phyloP scores from a whole-genome alignment of 2,113 vertebrate genomes.

The Aptenodytes forsteri region DNA sequence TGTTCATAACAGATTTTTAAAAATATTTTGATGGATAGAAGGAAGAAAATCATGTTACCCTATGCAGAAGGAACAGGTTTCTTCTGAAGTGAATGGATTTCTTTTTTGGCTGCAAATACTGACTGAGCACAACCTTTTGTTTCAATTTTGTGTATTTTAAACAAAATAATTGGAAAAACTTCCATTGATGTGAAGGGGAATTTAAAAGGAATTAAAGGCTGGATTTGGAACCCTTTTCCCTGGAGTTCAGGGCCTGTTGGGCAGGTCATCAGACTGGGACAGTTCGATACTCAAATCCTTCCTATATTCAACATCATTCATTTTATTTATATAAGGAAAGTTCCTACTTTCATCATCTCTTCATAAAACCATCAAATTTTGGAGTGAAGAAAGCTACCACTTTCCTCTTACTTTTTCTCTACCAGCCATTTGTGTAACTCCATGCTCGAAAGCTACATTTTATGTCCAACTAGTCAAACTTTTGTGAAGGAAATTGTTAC shows the following conservation, averaged over 20 bases:
- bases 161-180: background rate
- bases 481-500: background rate
- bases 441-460: accelerated
- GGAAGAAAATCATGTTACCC: background rate
- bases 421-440: background rate
- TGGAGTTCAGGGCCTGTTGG: background rate
- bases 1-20: background rate
- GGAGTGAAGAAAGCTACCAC: background rate
- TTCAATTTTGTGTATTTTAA: background rate
- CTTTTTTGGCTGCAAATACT: background rate
- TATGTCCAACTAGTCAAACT: background rate
- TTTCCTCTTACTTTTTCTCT: background rate
- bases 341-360: background rate
- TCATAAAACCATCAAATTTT: background rate
- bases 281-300: background rate
- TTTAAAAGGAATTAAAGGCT: background rate
- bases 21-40: background rate
- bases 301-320: background rate
- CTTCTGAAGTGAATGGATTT: background rate
- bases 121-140: background rate
- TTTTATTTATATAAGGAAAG: background rate
- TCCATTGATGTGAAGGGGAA: background rate
- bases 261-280: background rate
- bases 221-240: background rate
- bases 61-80: background rate